These are phyloP conservation scores for Copidosoma aretas DNA, from an alignment of 2,888 invertebrate genomes.

Conservation along the genomic window DNA sequence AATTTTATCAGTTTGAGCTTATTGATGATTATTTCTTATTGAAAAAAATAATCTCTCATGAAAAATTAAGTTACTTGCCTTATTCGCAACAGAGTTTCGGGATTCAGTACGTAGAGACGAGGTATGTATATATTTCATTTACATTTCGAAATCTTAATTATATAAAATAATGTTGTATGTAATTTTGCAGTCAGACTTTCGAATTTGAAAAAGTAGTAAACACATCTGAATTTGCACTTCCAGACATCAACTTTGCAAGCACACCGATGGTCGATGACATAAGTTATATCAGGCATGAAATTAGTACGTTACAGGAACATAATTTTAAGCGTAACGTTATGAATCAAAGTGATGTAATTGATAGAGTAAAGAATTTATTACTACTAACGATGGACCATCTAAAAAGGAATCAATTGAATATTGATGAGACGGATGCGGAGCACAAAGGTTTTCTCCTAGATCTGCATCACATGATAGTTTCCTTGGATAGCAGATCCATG, in stretches of 20 bases:
- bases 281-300: too few relatives aligned
- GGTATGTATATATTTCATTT: constrained; percentile 47
- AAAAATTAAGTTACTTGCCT: constrained; percentile 52
- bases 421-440: too few relatives aligned
- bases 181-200: constrained; percentile 56
- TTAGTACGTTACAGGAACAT: too few relatives aligned
- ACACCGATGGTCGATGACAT: too few relatives aligned
- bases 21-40: constrained; percentile 47
- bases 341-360: too few relatives aligned
- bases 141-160: background rate
- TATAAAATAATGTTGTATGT: constrained; percentile 2
- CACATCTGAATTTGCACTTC: constrained; percentile 38
- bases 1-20: constrained; percentile 43
- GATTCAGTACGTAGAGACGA: constrained; percentile 58
- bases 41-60: constrained; percentile 48
- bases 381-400: too few relatives aligned
- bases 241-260: background rate
- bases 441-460: too few relatives aligned
- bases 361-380: too few relatives aligned
- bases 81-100: constrained; percentile 54
- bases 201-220: constrained; percentile 49
- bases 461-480: too few relatives aligned
- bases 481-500: too few relatives aligned
- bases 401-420: too few relatives aligned
- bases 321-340: too few relatives aligned